A percentile compares a stretch with the other conserved stretches of the same genome.
phyloP scores from a whole-genome alignment of 2,888 invertebrate species.

The Cryptophagus acutangulus region DNA sequence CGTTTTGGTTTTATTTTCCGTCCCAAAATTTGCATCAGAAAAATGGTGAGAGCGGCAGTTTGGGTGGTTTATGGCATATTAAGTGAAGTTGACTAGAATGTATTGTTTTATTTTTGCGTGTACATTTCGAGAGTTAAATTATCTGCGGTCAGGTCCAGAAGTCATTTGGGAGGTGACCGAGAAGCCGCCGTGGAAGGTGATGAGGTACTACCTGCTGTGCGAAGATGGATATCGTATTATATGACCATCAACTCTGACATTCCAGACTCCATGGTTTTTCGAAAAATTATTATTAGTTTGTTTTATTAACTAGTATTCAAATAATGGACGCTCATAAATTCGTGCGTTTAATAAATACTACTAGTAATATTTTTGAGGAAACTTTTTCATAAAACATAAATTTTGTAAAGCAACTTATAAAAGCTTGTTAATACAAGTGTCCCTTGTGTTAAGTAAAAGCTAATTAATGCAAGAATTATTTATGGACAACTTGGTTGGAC shows the following conservation, averaged over 20 bases:
- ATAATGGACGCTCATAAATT: no score
- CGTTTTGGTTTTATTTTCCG: neutral
- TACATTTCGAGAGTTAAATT: slow-evolving; percentile 25
- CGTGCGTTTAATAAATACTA: no score
- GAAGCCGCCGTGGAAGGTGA: slow-evolving; percentile 34
- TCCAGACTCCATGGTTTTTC: no score
- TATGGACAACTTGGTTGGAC: no score
- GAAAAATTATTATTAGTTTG: no score
- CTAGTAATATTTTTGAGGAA: no score
- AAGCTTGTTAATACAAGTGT: no score
- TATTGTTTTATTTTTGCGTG: slow-evolving; percentile 26
- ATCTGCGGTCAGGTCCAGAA: slow-evolving; percentile 30
- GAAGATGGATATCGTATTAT: slow-evolving; percentile 30
- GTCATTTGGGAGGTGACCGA: slow-evolving; percentile 34
- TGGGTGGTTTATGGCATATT: slow-evolving; percentile 22
- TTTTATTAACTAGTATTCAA: no score
- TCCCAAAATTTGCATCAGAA: neutral
- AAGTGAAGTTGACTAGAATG: slow-evolving; percentile 17
- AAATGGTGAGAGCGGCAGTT: slow-evolving; percentile 3
- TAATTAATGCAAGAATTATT: no score
- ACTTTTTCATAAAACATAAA: no score
- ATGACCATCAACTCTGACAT: slow-evolving; percentile 2
- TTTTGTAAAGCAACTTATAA: no score
- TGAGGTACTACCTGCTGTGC: slow-evolving; percentile 33
- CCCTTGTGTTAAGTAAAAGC: no score